These are phyloP conservation scores for Stratiolaelaps scimitus DNA, from an alignment of 1,140 invertebrate genomes.

Conservation along the genomic window DNA sequence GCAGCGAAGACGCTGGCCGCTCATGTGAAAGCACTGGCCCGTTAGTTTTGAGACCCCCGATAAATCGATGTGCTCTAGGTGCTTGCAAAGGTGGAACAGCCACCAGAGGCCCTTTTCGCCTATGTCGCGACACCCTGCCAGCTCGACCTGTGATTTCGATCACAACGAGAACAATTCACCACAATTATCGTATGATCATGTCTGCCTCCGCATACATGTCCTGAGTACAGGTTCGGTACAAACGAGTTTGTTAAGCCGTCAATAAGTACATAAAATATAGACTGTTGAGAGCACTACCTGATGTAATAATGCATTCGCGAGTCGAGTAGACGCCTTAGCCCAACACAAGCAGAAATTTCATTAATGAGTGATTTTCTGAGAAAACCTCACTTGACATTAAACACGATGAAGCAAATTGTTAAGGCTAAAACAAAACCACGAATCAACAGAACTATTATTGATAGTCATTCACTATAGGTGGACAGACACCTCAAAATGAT, in stretches of 20 bases:
- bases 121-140: conserved; percentile 12
- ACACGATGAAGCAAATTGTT: not conserved
- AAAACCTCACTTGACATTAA: conserved; percentile 2
- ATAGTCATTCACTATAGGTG: not conserved
- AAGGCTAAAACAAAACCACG: not conserved
- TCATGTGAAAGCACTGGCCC: conserved; percentile 36
- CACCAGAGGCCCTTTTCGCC: conserved; percentile 34
- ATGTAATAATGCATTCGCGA: conserved; percentile 33
- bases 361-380: no score
- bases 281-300: conserved; percentile 32
- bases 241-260: not conserved
- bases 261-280: not conserved
- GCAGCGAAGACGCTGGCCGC: conserved; percentile 31
- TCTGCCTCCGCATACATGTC: not conserved
- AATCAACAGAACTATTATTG: not conserved
- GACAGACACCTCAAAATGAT: not conserved
- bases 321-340: conserved; percentile 28
- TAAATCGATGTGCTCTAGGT: conserved; percentile 34
- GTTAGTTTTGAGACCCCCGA: conserved; percentile 32
- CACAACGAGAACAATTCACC: conserved; percentile 1
- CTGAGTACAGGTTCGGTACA: not conserved
- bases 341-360: no score
- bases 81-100: conserved; percentile 35
- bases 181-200: not conserved
- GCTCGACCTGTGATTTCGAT: conserved; percentile 29